Conservation (phyloP, 2,888 invertebrate species). For the Troides oblongomaculatus region DNA sequence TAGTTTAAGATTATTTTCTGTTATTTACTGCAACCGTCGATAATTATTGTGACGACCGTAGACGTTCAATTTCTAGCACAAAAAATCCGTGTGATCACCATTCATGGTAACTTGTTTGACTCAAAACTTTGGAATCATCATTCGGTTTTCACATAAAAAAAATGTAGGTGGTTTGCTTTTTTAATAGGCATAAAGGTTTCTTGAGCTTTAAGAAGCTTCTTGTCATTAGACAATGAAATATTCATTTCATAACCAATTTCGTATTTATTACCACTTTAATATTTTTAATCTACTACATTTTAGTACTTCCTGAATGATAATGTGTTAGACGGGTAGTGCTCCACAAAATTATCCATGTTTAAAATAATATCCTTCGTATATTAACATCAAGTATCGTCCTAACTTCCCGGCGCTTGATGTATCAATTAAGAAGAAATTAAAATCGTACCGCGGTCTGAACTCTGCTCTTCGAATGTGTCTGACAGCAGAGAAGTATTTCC, state of each 20-base stretch:
- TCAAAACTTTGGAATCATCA: neutral
- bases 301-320: no score
- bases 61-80: neutral
- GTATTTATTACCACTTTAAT: no score
- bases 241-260: no score
- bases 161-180: neutral
- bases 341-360: no score
- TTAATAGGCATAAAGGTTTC: no score
- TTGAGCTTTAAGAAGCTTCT: no score
- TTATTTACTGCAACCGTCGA: neutral
- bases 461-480: neutral
- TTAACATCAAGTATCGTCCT: neutral
- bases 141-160: neutral
- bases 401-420: neutral
- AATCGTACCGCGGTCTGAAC: neutral
- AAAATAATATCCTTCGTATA: no score
- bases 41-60: neutral
- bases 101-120: conserved; percentile 11
- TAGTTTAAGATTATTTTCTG: neutral
- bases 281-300: no score
- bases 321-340: no score
- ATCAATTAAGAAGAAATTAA: conserved; percentile 2
- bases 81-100: neutral
- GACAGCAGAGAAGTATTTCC: neutral
- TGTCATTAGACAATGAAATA: no score